A percentile compares a stretch with the other conserved stretches of the same genome.
phyloP scores from a whole-genome alignment of 2,797 vertebrate genomes.

The Nannoperca obscura region DNA sequence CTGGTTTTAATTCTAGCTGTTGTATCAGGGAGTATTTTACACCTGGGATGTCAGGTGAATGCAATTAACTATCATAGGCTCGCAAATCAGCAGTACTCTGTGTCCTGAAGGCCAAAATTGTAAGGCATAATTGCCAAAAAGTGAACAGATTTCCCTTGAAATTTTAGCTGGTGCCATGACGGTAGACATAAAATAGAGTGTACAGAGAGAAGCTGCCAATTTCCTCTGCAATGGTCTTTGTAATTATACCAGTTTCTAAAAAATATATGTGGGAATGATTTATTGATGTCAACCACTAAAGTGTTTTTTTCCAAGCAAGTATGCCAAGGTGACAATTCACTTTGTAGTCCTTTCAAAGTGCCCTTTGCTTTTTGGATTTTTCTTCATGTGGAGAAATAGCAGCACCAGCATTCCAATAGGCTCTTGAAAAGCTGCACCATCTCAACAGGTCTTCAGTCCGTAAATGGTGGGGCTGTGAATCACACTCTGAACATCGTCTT shows the following conservation, averaged over 20 bases:
- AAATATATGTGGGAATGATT: slow-evolving; percentile 3
- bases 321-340: slow-evolving; percentile 33
- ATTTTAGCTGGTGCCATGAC: not conserved
- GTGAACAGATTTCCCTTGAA: slow-evolving; percentile 31
- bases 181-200: not conserved
- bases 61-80: slow-evolving; percentile 23
- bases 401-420: not conserved
- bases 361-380: slow-evolving; percentile 20
- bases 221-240: not conserved
- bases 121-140: slow-evolving; percentile 29
- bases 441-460: slow-evolving; percentile 7
- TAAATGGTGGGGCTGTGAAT: slow-evolving; percentile 36
- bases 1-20: slow-evolving; percentile 19
- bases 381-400: slow-evolving; percentile 7
- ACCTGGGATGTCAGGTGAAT: slow-evolving; percentile 38
- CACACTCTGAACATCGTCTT: slow-evolving; percentile 15
- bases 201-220: not conserved
- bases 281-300: slow-evolving; percentile 15
- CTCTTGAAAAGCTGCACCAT: slow-evolving; percentile 7
- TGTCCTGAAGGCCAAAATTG: slow-evolving; percentile 19
- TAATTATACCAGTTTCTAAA: slow-evolving; percentile 27
- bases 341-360: slow-evolving; percentile 12
- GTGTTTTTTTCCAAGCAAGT: slow-evolving; percentile 23
- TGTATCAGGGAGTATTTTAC: slow-evolving; percentile 19
- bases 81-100: slow-evolving; percentile 22